Evolutionary conservation across 2,888 invertebrate species (phyloP), one percentile per base, ranked within the genome.

Genomic region (Drosophila picticornis): DNA sequence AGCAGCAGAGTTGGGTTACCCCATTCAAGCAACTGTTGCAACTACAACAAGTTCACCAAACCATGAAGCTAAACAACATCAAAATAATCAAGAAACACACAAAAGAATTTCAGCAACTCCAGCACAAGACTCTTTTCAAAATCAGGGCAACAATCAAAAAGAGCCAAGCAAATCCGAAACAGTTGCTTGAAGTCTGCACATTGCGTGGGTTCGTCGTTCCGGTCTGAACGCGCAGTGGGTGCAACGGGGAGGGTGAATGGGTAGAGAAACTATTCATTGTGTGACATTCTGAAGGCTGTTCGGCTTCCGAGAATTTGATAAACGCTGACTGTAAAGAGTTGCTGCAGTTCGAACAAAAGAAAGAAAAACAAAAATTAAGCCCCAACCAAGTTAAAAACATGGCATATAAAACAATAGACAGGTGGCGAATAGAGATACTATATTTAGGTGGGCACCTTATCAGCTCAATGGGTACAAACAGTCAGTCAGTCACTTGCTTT

Each of bases 201-300:
- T 67, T 56, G 78, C 75, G 81, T 71, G 78, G 75, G 78, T 58
- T 71, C 32, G 25, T 61, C 64, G 76, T 83, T 76, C 76, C 67
- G 67, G 71, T 80, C 77, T 76, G 27, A 36, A 46, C 66, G 36
- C 22, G 25, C 31, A 38, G 9, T 6, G 16, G 43, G 34, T 10
- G 57, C 22, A 9, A 43, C 7, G 10, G 19, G 27, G 34, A 16
- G 34, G 29, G 19, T 1, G 16, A 7, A 7, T 5, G n/a, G 25
- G 13, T 38, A 10, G 25, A 29, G 19, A 22, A 50, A 22, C 59
- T 27, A 53, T 63, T 50, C 16, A 62, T 48, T 79, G 80, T 87
- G 75, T 90, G 85, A 90, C 88, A 83, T 85, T 88, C 88, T 85
- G 90, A 85, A 85, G 85, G 85, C 85, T 85, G 85, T 84, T 77